Evolutionary conservation across 2,113 vertebrate species (phyloP), one percentile per base, ranked within the genome.

Genomic region (Psephotus haematonotus): DNA sequence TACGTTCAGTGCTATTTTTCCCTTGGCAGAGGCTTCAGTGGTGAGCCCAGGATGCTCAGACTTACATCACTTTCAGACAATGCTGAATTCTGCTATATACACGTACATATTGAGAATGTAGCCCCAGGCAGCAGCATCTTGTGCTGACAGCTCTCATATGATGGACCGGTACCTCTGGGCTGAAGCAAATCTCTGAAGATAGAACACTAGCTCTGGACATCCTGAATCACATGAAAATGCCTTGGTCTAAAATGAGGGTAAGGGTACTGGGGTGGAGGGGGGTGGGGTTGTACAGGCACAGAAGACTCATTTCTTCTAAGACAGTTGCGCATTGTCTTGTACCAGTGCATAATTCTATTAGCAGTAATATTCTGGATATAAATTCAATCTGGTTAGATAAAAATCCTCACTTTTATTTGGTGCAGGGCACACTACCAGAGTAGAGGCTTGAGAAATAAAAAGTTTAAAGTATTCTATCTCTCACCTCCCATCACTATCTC

Each of bases 211-310:
- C 69, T 85, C 69, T 77, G 31, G 20, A 49, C 50, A 68, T 29
- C 10, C 16, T 0, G 1, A 82, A 64, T 72, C 62, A 29, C 7
- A 10, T 28, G 15, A 44, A 82, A 72, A 52, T 29, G 18, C 10
- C 22, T 62, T 70, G 4, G 14, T 65, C 91, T 91, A 78, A 65
- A 85, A 59, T 49, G 37, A 43, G 17, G 11, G 8, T 17, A 8
- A 8, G 18, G 7, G 53, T 57, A 33, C 31, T 20, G 27, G 9
- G 15, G 20, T 5, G 1, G 6, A 5, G 5, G 4, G 5, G 17
- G 43, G 43, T 16, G 41, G 41, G 41, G 43, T 43, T 8, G 6
- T 49, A 8, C 13, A 1, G 17, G 16, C 10, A 35, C 6, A 31
- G 57, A n/a, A 18, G 9, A 17, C 13, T 33, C 7, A 16, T 37